Evolutionary conservation across 2,113 vertebrate species (phyloP).

Genomic region (Ancistrus triradiatus): DNA sequence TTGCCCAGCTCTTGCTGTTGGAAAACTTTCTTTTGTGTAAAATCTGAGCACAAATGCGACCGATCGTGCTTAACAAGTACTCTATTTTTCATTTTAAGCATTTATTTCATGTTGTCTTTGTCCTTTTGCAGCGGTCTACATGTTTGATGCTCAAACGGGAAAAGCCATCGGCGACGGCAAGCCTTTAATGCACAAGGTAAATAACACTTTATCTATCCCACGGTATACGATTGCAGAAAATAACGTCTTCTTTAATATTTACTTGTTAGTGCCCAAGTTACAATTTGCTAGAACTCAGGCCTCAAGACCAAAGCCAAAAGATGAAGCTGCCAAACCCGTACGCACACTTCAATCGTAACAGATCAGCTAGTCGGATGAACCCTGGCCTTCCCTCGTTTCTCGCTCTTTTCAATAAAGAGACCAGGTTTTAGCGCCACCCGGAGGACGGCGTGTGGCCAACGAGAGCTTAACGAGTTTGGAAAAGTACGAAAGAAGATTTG

Average conservation of each 20-base stretch:
- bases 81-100: no score
- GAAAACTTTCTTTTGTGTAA: no score
- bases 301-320: no score
- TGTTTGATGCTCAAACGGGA: slow-evolving; percentile 88
- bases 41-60: no score
- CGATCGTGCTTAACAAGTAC: no score
- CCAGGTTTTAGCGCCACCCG: slow-evolving; percentile 18
- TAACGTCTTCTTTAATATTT: no score
- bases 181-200: slow-evolving; percentile 86
- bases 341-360: neutral
- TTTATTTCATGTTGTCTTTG: neutral
- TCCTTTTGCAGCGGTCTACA: slow-evolving; percentile 75
- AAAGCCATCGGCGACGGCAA: slow-evolving; percentile 88
- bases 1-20: no score
- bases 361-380: neutral
- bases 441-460: slow-evolving; percentile 8
- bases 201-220: neutral
- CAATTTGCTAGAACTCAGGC: no score
- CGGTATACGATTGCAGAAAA: neutral
- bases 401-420: neutral
- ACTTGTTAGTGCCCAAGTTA: no score
- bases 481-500: slow-evolving; percentile 20
- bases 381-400: no score
- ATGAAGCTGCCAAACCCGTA: no score
- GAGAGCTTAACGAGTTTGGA: neutral